phyloP scores from a whole-genome alignment of 2,797 vertebrate species.

The Vireo griseus region DNA sequence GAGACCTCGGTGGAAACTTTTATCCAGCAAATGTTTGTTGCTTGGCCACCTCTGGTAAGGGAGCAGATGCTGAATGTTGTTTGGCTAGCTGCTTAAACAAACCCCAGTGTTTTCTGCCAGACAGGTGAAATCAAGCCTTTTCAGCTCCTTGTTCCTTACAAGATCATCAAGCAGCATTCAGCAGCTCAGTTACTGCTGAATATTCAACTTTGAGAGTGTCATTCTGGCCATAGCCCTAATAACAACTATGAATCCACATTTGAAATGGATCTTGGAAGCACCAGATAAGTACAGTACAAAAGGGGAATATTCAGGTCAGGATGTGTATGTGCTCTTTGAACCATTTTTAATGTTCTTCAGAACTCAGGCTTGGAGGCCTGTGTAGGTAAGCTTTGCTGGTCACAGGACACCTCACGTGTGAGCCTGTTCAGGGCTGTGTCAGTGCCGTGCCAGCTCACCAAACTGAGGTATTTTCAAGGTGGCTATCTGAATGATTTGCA shows the following conservation, averaged over 20 bases:
- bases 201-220: neutral
- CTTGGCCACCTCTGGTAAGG: neutral
- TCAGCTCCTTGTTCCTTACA: neutral
- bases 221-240: neutral
- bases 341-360: neutral
- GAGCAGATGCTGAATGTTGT: constrained; percentile 5
- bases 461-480: neutral
- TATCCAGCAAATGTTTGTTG: neutral
- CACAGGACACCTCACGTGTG: accelerated
- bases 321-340: neutral
- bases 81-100: constrained; percentile 48
- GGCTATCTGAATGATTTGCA: neutral
- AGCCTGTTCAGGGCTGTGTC: neutral
- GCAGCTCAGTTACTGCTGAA: neutral
- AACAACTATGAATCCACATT: neutral
- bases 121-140: neutral
- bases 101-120: neutral
- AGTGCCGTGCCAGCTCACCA: neutral
- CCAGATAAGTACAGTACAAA: neutral
- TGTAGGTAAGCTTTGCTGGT: neutral
- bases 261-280: neutral
- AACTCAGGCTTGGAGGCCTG: neutral
- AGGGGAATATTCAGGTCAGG: neutral
- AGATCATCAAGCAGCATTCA: neutral
- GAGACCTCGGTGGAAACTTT: neutral